A percentile compares a stretch with the other conserved stretches of the same genome.
Conservation (phyloP, 2,797 vertebrate genomes). For the Lagodon rhomboides region DNA sequence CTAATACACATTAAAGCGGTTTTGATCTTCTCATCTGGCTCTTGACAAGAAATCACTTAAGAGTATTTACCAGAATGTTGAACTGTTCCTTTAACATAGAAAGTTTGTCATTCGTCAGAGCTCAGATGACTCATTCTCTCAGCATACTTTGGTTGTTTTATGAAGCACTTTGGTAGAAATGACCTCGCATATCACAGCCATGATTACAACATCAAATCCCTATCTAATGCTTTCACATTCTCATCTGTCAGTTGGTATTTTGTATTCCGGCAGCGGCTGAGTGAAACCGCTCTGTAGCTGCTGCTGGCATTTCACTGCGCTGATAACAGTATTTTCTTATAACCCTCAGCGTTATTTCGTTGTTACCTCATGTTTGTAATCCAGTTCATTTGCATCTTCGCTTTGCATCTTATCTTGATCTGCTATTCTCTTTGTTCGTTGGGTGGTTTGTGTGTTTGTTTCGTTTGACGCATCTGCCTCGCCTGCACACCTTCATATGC, state of each 20-base stretch:
- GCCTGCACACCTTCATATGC: slow-evolving; percentile 1
- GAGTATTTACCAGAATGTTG: background rate
- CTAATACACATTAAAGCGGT: background rate
- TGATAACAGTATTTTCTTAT: slow-evolving; percentile 28
- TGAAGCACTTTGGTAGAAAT: slow-evolving; percentile 5
- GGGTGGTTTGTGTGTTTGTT: slow-evolving; percentile 1
- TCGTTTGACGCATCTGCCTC: background rate
- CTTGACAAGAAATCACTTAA: background rate
- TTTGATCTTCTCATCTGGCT: background rate
- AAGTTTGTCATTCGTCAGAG: background rate
- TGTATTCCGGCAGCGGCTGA: slow-evolving; percentile 25
- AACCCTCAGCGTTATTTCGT: background rate
- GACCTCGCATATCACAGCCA: background rate
- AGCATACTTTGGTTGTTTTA: slow-evolving; percentile 1
- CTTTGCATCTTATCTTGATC: slow-evolving; percentile 43
- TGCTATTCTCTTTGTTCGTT: background rate
- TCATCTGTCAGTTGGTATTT: slow-evolving; percentile 31
- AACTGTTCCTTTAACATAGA: background rate
- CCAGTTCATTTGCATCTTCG: slow-evolving; percentile 30
- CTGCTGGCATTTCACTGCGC: slow-evolving; percentile 38
- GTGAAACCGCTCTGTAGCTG: slow-evolving; percentile 4
- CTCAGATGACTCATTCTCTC: slow-evolving; percentile 10
- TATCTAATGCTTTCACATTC: slow-evolving; percentile 10
- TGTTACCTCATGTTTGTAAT: slow-evolving; percentile 21
- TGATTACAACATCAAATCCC: slow-evolving; percentile 23